These are phyloP conservation scores for Myotis vivesi DNA, from an alignment of 2,797 vertebrate species.

Conservation along the genomic window DNA sequence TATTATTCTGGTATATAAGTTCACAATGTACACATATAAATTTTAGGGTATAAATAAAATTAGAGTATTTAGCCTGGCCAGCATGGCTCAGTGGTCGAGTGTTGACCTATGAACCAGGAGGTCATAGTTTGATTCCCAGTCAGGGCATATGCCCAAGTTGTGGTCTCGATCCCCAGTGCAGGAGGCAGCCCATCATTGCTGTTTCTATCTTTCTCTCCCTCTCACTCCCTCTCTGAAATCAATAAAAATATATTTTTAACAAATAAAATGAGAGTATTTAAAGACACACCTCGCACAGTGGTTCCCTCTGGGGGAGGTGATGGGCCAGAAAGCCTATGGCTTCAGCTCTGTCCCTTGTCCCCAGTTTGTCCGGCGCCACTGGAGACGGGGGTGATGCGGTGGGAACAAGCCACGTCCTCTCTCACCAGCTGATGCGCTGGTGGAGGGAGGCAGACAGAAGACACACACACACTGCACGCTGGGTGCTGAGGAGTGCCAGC, in stretches of 20 bases:
- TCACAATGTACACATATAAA: not conserved
- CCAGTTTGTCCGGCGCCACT: not conserved
- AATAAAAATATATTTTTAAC: not conserved
- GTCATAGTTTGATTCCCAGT: too few species aligned
- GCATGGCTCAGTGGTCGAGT: too few species aligned
- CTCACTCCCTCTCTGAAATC: too few species aligned
- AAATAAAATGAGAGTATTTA: not conserved
- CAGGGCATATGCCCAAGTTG: too few species aligned
- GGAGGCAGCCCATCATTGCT: too few species aligned
- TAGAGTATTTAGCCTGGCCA: not conserved
- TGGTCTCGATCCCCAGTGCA: too few species aligned
- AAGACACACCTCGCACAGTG: not conserved
- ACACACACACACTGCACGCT: not conserved
- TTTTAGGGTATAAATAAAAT: constrained; percentile 13
- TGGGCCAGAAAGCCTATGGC: not conserved
- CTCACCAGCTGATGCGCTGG: not conserved
- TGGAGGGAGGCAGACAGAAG: not conserved
- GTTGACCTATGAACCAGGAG: too few species aligned
- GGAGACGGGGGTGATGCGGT: not conserved
- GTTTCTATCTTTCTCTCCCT: too few species aligned
- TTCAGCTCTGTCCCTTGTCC: not conserved
- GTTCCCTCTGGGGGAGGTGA: too few species aligned
- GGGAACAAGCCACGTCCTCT: not conserved
- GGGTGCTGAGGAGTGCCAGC: not conserved
- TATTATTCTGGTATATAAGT: not conserved